These are phyloP conservation scores for Muscina levida DNA, from an alignment of 2,888 invertebrate species.

Conservation along the genomic window DNA sequence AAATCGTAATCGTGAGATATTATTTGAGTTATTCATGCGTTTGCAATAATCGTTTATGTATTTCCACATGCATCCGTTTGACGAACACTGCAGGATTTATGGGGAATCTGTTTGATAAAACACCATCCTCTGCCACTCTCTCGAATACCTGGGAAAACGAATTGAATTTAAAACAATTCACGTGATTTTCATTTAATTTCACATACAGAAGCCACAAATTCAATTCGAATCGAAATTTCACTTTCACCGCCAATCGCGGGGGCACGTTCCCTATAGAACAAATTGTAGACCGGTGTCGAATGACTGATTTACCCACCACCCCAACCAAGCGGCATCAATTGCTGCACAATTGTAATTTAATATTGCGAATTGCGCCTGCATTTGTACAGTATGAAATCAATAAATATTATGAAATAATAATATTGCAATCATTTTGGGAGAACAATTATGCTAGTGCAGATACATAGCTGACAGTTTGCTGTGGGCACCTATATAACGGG, in stretches of 20 bases:
- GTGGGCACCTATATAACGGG: too few relatives aligned
- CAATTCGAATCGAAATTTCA: slow-evolving; percentile 16
- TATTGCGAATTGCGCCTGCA: neutral
- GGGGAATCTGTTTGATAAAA: slow-evolving; percentile 19
- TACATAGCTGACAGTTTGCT: too few relatives aligned
- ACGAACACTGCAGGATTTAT: slow-evolving; percentile 16
- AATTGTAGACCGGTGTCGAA: too few relatives aligned
- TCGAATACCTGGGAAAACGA: neutral
- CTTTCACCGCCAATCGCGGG: neutral
- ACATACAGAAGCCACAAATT: slow-evolving; percentile 21
- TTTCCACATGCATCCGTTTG: slow-evolving; percentile 12
- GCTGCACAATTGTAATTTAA: slow-evolving; percentile 4
- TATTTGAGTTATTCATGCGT: slow-evolving; percentile 9
- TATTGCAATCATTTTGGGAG: too few relatives aligned
- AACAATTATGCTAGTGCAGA: too few relatives aligned
- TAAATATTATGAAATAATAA: neutral
- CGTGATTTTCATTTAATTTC: slow-evolving; percentile 30
- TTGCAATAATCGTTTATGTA: slow-evolving; percentile 1
- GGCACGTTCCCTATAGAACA: too few relatives aligned
- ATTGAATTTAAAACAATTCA: slow-evolving; percentile 11
- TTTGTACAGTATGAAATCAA: neutral
- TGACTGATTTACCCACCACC: too few relatives aligned
- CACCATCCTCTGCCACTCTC: neutral
- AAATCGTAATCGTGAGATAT: slow-evolving; percentile 24
- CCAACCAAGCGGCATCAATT: slow-evolving; percentile 1